A percentile compares a stretch with the other conserved stretches of the same genome.
Evolutionary conservation across 2,888 invertebrate species (phyloP).

Genomic region (Didymodactylos carnosus): DNA sequence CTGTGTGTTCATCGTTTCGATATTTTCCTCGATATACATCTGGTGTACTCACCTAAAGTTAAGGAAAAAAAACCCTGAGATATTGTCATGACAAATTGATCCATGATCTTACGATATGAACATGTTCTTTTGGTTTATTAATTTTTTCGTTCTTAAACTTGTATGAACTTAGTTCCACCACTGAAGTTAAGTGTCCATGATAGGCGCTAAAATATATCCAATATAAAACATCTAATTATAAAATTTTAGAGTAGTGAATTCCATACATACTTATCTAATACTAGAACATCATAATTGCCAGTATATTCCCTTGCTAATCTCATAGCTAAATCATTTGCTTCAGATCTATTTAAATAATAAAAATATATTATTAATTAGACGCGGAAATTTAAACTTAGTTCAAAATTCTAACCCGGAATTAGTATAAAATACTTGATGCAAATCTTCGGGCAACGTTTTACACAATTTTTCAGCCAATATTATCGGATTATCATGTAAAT

Average conservation of each 20-base stretch:
- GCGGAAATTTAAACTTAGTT: neutral
- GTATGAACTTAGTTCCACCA: conserved; percentile 93
- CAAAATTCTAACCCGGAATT: conserved; percentile 56
- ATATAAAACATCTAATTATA: neutral
- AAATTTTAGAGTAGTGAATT: too few species aligned
- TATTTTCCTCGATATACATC: conserved; percentile 44
- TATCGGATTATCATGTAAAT: conserved; percentile 81
- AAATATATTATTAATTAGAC: neutral
- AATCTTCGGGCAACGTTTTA: conserved; percentile 50
- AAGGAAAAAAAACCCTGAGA: too few species aligned
- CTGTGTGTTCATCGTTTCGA: conserved; percentile 42
- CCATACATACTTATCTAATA: conserved; percentile 59
- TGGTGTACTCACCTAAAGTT: neutral
- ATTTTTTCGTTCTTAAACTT: conserved; percentile 78
- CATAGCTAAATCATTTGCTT: conserved; percentile 89
- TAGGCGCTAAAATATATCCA: conserved; percentile 46
- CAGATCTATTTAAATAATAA: conserved; percentile 44
- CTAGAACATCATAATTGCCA: conserved; percentile 65
- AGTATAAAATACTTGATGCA: conserved; percentile 81
- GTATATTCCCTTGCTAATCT: conserved; percentile 71
- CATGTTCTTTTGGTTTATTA: conserved; percentile 33
- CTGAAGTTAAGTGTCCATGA: conserved; percentile 84
- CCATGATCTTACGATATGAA: conserved; percentile 32
- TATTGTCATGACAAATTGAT: too few species aligned
- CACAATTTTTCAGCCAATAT: conserved; percentile 65